A percentile compares a stretch with the other conserved stretches of the same genome.
Conservation (phyloP, 2,797 vertebrate genomes). For the Tokudaia tokunoshimensis region DNA sequence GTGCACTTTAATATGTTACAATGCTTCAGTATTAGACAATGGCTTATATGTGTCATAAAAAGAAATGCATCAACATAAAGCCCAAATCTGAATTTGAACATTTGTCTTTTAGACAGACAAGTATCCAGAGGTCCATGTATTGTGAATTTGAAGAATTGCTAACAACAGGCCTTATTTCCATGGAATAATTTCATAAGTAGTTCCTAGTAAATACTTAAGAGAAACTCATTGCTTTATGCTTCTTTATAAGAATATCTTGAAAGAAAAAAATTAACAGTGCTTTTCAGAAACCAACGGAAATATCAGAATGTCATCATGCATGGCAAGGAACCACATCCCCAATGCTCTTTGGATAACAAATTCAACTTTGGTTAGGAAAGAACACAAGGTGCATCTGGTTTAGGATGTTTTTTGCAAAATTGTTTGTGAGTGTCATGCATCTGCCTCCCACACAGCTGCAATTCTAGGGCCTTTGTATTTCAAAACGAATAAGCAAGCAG, state of each 20-base stretch:
- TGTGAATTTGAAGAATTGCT: not conserved
- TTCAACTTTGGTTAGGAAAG: not conserved
- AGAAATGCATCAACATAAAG: constrained; percentile 50
- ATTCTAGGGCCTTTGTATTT: constrained; percentile 18
- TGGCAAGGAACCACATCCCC: not conserved
- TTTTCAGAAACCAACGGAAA: constrained; percentile 30
- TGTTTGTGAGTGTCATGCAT: not conserved
- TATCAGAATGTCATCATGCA: not conserved
- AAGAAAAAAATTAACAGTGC: constrained; percentile 27
- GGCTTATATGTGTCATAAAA: constrained; percentile 57
- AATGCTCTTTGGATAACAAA: not conserved
- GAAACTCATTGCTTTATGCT: not conserved
- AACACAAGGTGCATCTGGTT: not conserved
- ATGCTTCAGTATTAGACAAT: constrained; percentile 44
- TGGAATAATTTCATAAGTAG: not conserved
- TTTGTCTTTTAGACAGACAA: constrained; percentile 30
- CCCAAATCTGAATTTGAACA: constrained; percentile 29
- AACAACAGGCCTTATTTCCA: constrained; percentile 17
- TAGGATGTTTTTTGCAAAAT: constrained; percentile 11
- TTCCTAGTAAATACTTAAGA: constrained; percentile 13
- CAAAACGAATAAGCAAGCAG: constrained; percentile 39
- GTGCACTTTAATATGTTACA: constrained; percentile 27
- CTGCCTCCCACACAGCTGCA: not conserved
- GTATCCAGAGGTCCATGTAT: not conserved
- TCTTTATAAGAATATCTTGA: constrained; percentile 22